These are phyloP conservation scores for Aphelenchoides bicaudatus DNA, from an alignment of 2,888 invertebrate genomes.

Conservation along the genomic window DNA sequence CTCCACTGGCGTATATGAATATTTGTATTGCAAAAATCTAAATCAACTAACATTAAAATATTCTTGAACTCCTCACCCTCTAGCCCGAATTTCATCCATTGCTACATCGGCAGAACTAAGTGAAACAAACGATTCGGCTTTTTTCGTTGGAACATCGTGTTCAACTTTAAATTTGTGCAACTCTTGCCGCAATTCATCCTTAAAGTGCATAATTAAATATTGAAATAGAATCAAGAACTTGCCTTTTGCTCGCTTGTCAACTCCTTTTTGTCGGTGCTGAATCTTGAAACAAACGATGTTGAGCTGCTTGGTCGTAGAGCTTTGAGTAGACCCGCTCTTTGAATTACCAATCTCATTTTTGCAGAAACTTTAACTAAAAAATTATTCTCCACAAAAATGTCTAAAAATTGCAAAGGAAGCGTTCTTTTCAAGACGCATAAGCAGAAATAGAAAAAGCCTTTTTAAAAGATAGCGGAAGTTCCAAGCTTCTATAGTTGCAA, in stretches of 20 bases:
- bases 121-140: not conserved
- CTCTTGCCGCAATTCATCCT: not conserved
- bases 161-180: not conserved
- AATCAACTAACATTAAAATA: slow-evolving; percentile 15
- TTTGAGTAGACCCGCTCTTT: too few relatives aligned
- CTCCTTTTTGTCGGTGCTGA: not conserved
- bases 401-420: too few relatives aligned
- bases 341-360: too few relatives aligned
- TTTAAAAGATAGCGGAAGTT: too few relatives aligned
- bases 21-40: slow-evolving; percentile 29
- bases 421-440: too few relatives aligned
- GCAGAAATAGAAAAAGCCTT: too few relatives aligned
- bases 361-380: too few relatives aligned
- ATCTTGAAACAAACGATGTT: too few relatives aligned
- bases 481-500: too few relatives aligned
- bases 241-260: slow-evolving; percentile 23
- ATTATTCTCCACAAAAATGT: too few relatives aligned
- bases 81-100: slow-evolving; percentile 49
- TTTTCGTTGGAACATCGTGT: not conserved
- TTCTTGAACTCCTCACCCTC: slow-evolving; percentile 36
- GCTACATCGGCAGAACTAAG: slow-evolving; percentile 16
- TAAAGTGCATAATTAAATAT: not conserved
- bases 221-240: slow-evolving; percentile 2
- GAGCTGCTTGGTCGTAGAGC: too few relatives aligned
- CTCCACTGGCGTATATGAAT: slow-evolving; percentile 25